These are phyloP conservation scores for Otus sunia DNA, from an alignment of 2,113 vertebrate genomes.

Conservation along the genomic window DNA sequence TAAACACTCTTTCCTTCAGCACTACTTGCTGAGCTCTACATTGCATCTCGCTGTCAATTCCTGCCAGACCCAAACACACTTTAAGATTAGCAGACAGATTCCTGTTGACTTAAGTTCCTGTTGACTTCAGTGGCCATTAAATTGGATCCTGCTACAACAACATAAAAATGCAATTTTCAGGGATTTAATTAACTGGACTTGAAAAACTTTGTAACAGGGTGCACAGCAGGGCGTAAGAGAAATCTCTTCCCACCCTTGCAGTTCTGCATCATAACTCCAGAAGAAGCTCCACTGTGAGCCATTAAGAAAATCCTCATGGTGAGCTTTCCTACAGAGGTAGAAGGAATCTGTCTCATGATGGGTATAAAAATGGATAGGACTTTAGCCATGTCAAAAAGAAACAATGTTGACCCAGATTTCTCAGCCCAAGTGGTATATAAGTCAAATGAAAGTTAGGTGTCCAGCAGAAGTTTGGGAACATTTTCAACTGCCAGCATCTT, in stretches of 20 bases:
- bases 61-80: neutral
- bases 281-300: neutral
- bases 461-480: neutral
- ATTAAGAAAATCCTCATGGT: neutral
- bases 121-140: neutral
- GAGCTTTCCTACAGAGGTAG: neutral
- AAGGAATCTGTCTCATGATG: fast-evolving
- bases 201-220: neutral
- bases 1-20: neutral
- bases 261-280: neutral
- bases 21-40: neutral
- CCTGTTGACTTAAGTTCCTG: neutral
- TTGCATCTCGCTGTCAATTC: neutral
- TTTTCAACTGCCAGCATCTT: neutral
- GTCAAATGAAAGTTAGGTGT: neutral
- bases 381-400: neutral
- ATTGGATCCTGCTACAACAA: neutral
- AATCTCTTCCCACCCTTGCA: neutral
- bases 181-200: neutral
- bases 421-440: neutral
- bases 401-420: neutral
- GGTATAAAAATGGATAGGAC: neutral
- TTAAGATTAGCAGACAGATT: neutral
- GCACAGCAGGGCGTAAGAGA: neutral
- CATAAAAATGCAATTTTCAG: neutral